Evolutionary conservation across 2,888 invertebrate species (phyloP), one percentile per base, ranked within the genome.

Genomic region (Silvanus unidentatus): DNA sequence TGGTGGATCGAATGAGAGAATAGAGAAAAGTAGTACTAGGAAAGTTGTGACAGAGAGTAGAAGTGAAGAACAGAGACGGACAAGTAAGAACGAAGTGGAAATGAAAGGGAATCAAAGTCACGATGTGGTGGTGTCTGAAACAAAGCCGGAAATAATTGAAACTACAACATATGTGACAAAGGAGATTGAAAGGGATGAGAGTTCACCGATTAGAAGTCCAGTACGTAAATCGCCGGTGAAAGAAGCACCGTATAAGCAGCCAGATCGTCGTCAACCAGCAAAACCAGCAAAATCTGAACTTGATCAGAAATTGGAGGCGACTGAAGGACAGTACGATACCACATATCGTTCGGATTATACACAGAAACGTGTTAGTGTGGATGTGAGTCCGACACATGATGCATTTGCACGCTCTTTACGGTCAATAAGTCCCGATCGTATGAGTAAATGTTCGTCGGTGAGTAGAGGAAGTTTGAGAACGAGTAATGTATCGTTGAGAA

Each of bases 401-500:
- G 85, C 85, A 1, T 88, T 87, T 75, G 87, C 84, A 0, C 79
- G 83, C 45, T 82, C 86, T 3, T 70, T 88, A 38, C 77, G 88
- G 22, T 77, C 83, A 47, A 78, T 81, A 29, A 82, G 81, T 41
- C 81, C 82, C 1, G 73, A 78, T 36, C 69, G 76, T 44, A 47
- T 52, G 1, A 75, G 35, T 70, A 5, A 76, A 78, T 49, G 76
- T 16, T 57, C 77, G n/a, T 77, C 79, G 1, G 77, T 77, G 34
- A 73, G 77, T 8, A 77, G 78, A 1, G 75, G 77, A 32, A 64
- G 62, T 42, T 52, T 65, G 43, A 73, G 72, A 48, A 76, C 75
- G 0, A 79, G 78, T 50, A 75, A 73, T 12, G 74, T 75, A 10
- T 78, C 79, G 0, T 55, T 78, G 27, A 68, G 78, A 54, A 77